A percentile compares a stretch with the other conserved stretches of the same genome.
phyloP scores from a whole-genome alignment of 2,797 vertebrate species.

The Alcedo quadribrachys region DNA sequence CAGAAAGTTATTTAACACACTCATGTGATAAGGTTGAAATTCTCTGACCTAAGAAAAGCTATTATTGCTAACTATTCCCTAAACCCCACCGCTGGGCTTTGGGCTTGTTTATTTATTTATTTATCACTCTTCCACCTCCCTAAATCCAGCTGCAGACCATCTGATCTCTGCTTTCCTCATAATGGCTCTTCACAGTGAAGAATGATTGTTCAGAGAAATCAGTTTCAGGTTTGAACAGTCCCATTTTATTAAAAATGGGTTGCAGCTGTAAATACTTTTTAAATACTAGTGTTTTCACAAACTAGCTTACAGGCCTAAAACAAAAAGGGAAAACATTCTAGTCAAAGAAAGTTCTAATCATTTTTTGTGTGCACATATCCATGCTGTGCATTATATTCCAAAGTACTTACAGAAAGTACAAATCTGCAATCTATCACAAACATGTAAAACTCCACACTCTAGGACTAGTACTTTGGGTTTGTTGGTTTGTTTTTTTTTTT shows the following conservation, averaged over 20 bases:
- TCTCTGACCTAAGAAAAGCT: conserved; percentile 80
- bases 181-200: background rate
- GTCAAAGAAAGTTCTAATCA: background rate
- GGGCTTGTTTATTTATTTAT: conserved; percentile 71
- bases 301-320: background rate
- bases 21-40: conserved; percentile 72
- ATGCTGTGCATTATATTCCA: background rate
- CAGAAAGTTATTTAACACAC: conserved; percentile 82
- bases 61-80: conserved; percentile 82
- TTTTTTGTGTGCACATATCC: background rate
- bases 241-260: background rate
- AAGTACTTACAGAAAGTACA: background rate
- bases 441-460: background rate
- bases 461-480: too few species aligned
- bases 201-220: background rate
- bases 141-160: conserved; percentile 26
- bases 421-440: background rate
- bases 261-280: background rate
- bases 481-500: background rate
- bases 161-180: background rate
- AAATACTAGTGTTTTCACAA: background rate
- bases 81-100: conserved; percentile 75
- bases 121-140: background rate
- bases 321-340: background rate
- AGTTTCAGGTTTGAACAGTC: background rate